These are phyloP conservation scores for Drosophila anceps DNA, from an alignment of 2,888 invertebrate genomes.

Conservation along the genomic window DNA sequence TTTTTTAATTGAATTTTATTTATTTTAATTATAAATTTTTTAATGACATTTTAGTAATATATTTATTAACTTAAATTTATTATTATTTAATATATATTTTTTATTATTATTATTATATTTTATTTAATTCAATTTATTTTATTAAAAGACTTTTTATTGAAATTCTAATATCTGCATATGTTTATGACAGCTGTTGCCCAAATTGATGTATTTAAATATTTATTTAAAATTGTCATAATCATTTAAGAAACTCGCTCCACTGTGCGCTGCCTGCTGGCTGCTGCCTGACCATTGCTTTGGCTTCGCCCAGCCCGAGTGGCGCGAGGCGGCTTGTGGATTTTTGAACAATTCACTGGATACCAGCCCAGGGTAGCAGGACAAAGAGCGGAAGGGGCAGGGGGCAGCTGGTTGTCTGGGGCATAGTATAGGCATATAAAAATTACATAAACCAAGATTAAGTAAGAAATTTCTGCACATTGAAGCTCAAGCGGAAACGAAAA, in stretches of 20 bases:
- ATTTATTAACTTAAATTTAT: no score
- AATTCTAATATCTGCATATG: no score
- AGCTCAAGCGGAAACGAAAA: slow-evolving; percentile 63
- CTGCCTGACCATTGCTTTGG: slow-evolving; percentile 54
- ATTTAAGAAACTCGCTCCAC: slow-evolving; percentile 17
- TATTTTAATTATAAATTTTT: no score
- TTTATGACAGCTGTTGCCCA: no score
- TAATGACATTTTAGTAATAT: no score
- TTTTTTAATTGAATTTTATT: no score
- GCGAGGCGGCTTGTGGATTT: slow-evolving; percentile 36
- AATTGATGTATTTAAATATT: background rate
- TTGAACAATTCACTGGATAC: slow-evolving; percentile 49
- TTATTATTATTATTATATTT: no score
- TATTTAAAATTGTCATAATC: background rate
- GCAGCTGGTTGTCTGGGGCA: background rate
- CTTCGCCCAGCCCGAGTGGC: slow-evolving; percentile 34
- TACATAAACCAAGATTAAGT: slow-evolving; percentile 69
- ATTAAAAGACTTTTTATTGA: no score
- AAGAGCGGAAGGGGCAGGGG: background rate
- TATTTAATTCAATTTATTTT: no score
- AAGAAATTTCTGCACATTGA: slow-evolving; percentile 61
- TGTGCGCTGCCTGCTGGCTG: slow-evolving; percentile 29
- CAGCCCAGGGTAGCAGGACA: slow-evolving; percentile 4
- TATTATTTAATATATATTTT: no score
- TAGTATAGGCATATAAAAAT: slow-evolving; percentile 64